These are phyloP conservation scores for Eueremaeus valkanovi DNA, from an alignment of 2,888 invertebrate species.

Conservation along the genomic window DNA sequence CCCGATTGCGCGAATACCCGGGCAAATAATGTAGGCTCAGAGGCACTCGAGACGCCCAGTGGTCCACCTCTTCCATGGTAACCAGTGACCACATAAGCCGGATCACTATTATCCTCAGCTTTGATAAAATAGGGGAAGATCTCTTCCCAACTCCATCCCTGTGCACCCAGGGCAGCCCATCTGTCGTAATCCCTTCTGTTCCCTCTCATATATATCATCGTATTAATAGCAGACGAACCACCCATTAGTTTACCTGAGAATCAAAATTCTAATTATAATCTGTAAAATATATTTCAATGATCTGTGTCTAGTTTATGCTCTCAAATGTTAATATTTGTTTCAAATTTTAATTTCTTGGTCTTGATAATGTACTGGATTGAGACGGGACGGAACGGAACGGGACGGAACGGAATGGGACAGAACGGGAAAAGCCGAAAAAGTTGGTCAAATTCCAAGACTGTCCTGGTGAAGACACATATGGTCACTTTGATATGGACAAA, in stretches of 20 bases:
- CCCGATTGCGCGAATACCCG: slow-evolving; percentile 45
- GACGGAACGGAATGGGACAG: no score
- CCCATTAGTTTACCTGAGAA: slow-evolving; percentile 84
- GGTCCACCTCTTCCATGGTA: slow-evolving; percentile 42
- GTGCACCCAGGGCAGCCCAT: slow-evolving; percentile 78
- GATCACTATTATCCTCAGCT: slow-evolving; percentile 52
- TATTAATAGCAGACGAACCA: slow-evolving; percentile 79
- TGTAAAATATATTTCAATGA: no score
- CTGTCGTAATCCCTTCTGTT: slow-evolving; percentile 77
- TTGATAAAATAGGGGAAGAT: slow-evolving; percentile 72
- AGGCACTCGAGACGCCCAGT: slow-evolving; percentile 44
- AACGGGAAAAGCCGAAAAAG: no score
- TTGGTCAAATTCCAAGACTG: no score
- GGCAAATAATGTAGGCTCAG: slow-evolving; percentile 41
- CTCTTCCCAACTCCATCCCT: slow-evolving; percentile 48
- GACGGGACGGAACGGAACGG: no score
- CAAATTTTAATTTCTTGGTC: no score
- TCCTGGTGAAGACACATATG: no score
- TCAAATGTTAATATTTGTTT: no score
- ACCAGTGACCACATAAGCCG: slow-evolving; percentile 43
- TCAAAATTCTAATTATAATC: no score
- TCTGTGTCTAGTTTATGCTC: no score
- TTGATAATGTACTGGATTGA: no score
- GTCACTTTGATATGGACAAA: no score
- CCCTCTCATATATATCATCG: slow-evolving; percentile 84